Base-by-base conservation (phyloP, 2,797 vertebrate species). In the Acanthurus tractus region DNA sequence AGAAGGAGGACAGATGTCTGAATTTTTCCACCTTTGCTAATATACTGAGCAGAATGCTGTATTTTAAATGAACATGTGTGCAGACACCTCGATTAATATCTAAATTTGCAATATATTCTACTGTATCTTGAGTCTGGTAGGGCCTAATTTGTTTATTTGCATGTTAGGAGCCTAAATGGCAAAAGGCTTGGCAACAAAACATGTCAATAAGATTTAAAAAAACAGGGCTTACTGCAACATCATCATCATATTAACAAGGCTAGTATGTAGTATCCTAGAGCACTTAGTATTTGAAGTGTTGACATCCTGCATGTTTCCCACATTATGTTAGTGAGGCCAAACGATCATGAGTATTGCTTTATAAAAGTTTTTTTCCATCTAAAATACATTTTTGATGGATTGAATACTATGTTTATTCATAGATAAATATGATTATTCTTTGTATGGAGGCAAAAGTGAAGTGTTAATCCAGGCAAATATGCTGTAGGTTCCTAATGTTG, bases 161-260 rank as follows among this genome's bases (percentile, higher is more conserved):
- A 23, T 12, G 25, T 3, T 57, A n/a, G 29, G 56, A n/a, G 9
- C 57, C 55, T 68, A 50, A 70, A 55, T 22, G 14, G 36, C 23
- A 44, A 62, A 76, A 63, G 5, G 23, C 52, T 63, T 34, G 2
- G 7, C 29, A 50, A 34, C 6, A 42, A 44, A 62, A 63, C 50
- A 1, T 29, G 7, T 56, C n/a, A 55, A 0, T 59, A 7, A 62
- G 23, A 57, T 49, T 50, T 67, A 14, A 45, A 48, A 18, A 46
- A 68, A 71, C 53, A 70, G 77, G 38, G 14, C 11, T 20, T 64
- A 34, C 46, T 22, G 2, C 23, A 34, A 66, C 44, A 57, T 56
- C n/a, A 18, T 70, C 17, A 52, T 34, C 10, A 42, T 46, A 45
- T 59, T 52, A 18, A 10, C 17, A 6, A 48, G 14, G 29, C 14